A percentile compares a stretch with the other conserved stretches of the same genome.
phyloP scores from a whole-genome alignment of 2,888 invertebrate species.

The Drosophila differens region DNA sequence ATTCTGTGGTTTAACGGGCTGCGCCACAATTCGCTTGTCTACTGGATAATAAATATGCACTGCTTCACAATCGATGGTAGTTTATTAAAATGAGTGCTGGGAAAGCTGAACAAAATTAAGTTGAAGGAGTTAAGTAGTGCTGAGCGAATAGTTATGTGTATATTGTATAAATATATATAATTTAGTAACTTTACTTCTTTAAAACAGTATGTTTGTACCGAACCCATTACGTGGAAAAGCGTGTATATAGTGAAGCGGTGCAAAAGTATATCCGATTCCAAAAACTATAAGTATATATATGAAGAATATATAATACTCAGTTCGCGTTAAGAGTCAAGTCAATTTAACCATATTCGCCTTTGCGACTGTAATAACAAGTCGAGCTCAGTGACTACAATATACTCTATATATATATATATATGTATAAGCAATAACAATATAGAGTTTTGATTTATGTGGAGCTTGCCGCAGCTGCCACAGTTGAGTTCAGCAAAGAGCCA shows the following conservation, averaged over 20 bases:
- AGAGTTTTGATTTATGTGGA: constrained; percentile 33
- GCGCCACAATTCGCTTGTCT: constrained; percentile 12
- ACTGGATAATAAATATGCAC: constrained; percentile 11
- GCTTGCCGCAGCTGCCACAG: constrained; percentile 7
- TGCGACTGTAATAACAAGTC: too few species aligned
- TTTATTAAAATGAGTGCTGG: background rate
- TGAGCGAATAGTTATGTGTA: background rate
- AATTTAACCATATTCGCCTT: too few species aligned
- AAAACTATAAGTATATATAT: background rate
- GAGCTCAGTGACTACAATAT: too few species aligned
- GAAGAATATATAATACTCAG: background rate
- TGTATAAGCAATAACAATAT: background rate
- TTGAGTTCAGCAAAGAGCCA: constrained; percentile 1
- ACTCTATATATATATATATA: background rate
- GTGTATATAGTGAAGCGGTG: background rate
- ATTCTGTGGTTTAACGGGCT: constrained; percentile 31
- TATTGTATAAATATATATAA: background rate
- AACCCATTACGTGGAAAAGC: background rate
- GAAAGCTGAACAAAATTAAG: background rate
- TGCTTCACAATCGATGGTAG: constrained; percentile 15
- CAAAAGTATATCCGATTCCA: background rate
- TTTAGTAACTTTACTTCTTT: background rate
- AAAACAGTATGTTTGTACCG: background rate
- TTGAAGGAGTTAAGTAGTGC: background rate
- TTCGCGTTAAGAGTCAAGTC: too few species aligned